Base-by-base conservation (phyloP, 2,888 invertebrate genomes). In the Synanthedon myopaeformis region DNA sequence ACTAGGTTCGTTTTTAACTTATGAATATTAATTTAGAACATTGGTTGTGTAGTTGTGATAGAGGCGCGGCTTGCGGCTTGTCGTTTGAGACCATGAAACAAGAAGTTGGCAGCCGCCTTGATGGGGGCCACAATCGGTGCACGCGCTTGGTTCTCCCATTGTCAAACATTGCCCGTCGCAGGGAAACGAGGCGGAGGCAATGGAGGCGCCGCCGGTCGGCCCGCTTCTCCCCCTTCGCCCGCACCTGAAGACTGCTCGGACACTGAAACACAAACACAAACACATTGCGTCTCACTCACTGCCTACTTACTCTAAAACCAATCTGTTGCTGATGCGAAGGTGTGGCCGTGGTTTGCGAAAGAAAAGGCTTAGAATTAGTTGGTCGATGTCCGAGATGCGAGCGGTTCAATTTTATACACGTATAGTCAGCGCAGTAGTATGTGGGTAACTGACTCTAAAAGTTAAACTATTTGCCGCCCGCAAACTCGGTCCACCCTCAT, bases 211-310 rank as follows among this genome's bases (percentile, higher is more conserved):
- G 93, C 92, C 79, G 93, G 90, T 73, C 89, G 82, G 73, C 86
- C 91, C 82, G 90, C 90, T 81, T 92, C 93, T 82, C 87, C 89
- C 19, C 3, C 23, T 8, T 23, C 50, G 50, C 50, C 50, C 51
- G 51, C 51, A 82, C 88, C 88, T 88, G 94, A 94, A 89, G 94
- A 95, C 88, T 92, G 94, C 89, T 95, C 95, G 83, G 94, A 95
- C 84, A 94, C 95, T 92, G 93, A 90, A 86, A 79, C 52, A 14
- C 14, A 45, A 5, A 4, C 3, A 6, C 35, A 4, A 28, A 42
- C 3, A 45, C 14, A 45, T 6, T n/a, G n/a, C n/a, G n/a, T n/a
- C n/a, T n/a, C n/a, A n/a, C n/a, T n/a, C n/a, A n/a, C n/a, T n/a
- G n/a, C n/a, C n/a, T n/a, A n/a, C n/a, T n/a, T n/a, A n/a, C n/a